A percentile compares a stretch with the other conserved stretches of the same genome.
Evolutionary conservation across 1,140 invertebrate genomes (phyloP).

Genomic region (Lineus longissimus): DNA sequence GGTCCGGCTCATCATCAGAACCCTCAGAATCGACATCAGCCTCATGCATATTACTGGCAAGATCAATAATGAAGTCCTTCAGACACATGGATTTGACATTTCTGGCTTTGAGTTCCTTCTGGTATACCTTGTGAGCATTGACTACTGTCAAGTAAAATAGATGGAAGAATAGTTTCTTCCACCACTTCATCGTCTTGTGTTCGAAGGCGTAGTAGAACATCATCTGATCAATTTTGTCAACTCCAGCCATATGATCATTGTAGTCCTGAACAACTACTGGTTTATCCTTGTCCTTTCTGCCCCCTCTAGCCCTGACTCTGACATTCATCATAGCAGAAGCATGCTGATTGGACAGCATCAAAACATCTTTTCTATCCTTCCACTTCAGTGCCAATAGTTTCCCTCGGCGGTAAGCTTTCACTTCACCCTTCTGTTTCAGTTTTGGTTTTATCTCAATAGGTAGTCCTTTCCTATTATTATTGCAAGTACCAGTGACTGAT

Average conservation of each 20-base stretch:
- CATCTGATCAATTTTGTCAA: background rate
- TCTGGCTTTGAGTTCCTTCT: background rate
- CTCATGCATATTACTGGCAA: too few relatives aligned
- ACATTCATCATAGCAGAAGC: background rate
- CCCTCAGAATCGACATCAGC: background rate
- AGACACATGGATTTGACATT: background rate
- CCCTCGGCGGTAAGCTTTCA: background rate
- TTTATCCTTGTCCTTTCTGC: background rate
- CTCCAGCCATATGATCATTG: background rate
- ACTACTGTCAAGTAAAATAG: background rate
- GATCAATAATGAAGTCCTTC: too few relatives aligned
- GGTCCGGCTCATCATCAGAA: background rate
- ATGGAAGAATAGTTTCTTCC: conserved; percentile 7
- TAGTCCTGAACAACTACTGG: background rate
- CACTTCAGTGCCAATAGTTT: background rate
- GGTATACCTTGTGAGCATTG: background rate
- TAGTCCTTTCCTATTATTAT: too few relatives aligned
- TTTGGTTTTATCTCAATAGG: background rate
- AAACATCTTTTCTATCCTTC: background rate
- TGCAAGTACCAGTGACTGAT: background rate
- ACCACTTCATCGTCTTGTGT: background rate
- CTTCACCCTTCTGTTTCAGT: background rate
- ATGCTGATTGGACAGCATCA: background rate
- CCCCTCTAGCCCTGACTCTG: background rate
- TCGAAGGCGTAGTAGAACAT: background rate